Evolutionary conservation across 2,888 invertebrate genomes (phyloP), one percentile per base, ranked within the genome.

Genomic region (Trissolcus brochymenae): DNA sequence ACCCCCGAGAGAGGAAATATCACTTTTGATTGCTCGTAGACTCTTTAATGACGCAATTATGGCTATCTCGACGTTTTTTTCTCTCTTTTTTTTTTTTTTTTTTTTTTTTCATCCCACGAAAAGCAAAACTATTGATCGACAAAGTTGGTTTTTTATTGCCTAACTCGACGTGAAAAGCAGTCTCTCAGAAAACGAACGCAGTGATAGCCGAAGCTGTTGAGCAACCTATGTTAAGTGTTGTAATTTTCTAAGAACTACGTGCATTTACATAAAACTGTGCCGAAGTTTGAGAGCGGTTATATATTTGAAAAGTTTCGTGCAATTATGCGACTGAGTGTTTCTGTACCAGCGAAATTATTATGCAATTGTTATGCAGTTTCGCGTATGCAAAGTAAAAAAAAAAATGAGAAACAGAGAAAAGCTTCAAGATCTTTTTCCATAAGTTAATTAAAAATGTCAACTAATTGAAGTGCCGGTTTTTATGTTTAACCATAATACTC

Each of bases 1-100:
- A 62, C 57, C 67, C 25, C 13, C 35, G 21, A 9, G 35, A 35
- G 9, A 11, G 75, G 54, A 64, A 64, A 64, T 68, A 60, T 64
- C 74, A 74, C 46, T 67, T 66, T 64, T 64, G 68, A 68, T 68
- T 62, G 75, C 49, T 19, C 14, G 25, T 59, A 61, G 68, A 59
- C 75, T 62, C 43, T 68, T 68, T 75, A 75, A 62, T 57, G 62
- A 62, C 62, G 62, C 62, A 67, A 74, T 67, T 66, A 74, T 57
- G 60, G 25, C 35, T 35, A 35, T 35, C 35, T 7, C 35, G 0
- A 21, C 16, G 49, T 51, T 17, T 54, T 19, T 43, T 25, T 41
- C 16, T 43, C 29, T 29, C 25, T 0, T 14, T 54, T 53, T 17
- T 21, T 40, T 13, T 13, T 53, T 17, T 21, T 40, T 13, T 13